phyloP scores from a whole-genome alignment of 2,113 vertebrate species.

The Noctilio leporinus region DNA sequence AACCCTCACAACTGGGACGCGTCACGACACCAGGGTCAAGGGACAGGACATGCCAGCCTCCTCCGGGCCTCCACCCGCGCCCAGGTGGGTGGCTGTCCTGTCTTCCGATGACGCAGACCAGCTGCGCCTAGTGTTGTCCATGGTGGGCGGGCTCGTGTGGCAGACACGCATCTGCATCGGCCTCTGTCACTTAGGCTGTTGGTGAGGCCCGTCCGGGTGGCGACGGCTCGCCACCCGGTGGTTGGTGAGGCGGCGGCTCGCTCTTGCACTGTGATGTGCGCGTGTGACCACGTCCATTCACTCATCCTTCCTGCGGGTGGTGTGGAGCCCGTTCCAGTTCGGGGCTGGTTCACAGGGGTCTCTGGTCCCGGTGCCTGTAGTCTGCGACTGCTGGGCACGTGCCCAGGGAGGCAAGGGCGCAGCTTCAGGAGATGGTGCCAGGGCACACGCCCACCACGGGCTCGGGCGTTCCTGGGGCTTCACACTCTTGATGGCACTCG shows the following conservation, averaged over 20 bases:
- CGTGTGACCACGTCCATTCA: accelerated
- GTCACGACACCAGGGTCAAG: accelerated
- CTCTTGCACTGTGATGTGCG: accelerated
- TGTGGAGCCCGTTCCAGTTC: neutral
- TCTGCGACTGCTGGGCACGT: neutral
- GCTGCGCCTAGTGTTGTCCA: accelerated
- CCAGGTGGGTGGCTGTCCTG: no score
- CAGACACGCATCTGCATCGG: accelerated
- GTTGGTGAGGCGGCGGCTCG: accelerated
- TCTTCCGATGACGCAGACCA: accelerated
- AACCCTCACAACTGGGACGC: neutral
- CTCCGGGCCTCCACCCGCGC: accelerated
- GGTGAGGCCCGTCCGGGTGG: accelerated
- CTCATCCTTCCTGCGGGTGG: neutral
- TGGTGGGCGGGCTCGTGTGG: accelerated
- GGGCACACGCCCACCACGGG: accelerated
- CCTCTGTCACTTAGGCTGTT: neutral
- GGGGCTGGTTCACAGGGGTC: neutral
- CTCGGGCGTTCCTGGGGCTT: neutral
- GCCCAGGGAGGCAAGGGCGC: accelerated
- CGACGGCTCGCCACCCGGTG: no score
- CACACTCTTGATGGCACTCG: accelerated
- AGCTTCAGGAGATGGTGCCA: neutral
- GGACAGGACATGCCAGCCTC: accelerated
- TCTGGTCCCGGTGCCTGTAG: accelerated